Evolutionary conservation across 2,888 invertebrate genomes (phyloP).

Genomic region (Pachydiplax longipennis): DNA sequence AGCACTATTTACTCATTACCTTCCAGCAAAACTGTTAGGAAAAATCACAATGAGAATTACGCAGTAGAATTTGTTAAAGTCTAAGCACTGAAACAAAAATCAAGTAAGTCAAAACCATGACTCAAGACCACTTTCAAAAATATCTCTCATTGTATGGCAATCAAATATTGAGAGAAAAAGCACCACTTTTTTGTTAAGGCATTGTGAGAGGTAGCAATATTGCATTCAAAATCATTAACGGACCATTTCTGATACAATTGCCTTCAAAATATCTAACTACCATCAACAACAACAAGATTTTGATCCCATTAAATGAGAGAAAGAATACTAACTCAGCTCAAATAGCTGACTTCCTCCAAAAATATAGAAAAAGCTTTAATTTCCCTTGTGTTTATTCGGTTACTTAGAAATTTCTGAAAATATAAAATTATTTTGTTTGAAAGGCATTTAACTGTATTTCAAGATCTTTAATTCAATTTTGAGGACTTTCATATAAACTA

Average conservation of each 20-base stretch:
- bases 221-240: neutral
- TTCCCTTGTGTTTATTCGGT: neutral
- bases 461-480: neutral
- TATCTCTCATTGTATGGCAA: neutral
- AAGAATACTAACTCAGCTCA: no score
- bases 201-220: neutral
- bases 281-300: neutral
- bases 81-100: neutral
- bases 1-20: neutral
- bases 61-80: neutral
- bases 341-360: no score
- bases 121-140: neutral
- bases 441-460: slow-evolving; percentile 29
- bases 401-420: neutral
- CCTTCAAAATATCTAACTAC: neutral
- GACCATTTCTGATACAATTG: neutral
- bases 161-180: neutral
- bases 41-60: neutral
- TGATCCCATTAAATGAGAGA: no score
- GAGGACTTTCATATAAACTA: slow-evolving; percentile 2
- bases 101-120: neutral
- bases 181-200: neutral
- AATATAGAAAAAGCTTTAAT: neutral
- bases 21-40: neutral
- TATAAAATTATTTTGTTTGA: slow-evolving; percentile 9